These are phyloP conservation scores for Chelonus formosanus DNA, from an alignment of 2,888 invertebrate species.

Conservation along the genomic window DNA sequence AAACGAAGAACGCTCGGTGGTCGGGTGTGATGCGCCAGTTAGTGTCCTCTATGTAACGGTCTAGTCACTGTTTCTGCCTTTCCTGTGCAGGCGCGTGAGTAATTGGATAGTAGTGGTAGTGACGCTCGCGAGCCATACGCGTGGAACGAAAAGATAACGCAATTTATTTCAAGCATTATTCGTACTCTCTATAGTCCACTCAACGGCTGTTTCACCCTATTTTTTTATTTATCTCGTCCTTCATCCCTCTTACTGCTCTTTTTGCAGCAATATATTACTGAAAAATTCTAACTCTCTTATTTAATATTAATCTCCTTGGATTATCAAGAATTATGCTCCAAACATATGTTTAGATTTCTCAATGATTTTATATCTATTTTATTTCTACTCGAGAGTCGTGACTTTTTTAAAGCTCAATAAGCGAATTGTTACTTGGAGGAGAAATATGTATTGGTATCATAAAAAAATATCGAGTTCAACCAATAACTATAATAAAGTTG, in stretches of 20 bases:
- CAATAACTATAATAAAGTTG: no score
- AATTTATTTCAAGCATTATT: constrained; percentile 61
- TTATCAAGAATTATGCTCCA: no score
- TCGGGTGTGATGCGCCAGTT: neutral
- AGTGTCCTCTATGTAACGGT: no score
- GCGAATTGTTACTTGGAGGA: no score
- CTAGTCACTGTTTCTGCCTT: constrained; percentile 1
- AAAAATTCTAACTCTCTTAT: neutral
- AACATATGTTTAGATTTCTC: no score
- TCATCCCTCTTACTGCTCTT: constrained; percentile 31
- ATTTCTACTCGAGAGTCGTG: no score
- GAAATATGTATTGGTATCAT: no score
- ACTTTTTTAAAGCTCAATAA: no score
- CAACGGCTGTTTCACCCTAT: constrained; percentile 37
- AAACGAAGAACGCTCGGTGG: constrained; percentile 11
- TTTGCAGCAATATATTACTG: constrained; percentile 16
- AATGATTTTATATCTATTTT: no score
- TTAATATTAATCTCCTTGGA: no score
- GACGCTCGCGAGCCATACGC: constrained; percentile 54
- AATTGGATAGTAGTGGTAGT: constrained; percentile 45
- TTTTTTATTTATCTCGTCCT: constrained; percentile 30
- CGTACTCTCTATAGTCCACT: constrained; percentile 48
- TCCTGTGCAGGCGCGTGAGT: constrained; percentile 38
- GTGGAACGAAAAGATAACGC: constrained; percentile 63
- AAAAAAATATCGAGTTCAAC: no score